phyloP scores from a whole-genome alignment of 2,113 vertebrate species.

The Oxyura jamaicensis region DNA sequence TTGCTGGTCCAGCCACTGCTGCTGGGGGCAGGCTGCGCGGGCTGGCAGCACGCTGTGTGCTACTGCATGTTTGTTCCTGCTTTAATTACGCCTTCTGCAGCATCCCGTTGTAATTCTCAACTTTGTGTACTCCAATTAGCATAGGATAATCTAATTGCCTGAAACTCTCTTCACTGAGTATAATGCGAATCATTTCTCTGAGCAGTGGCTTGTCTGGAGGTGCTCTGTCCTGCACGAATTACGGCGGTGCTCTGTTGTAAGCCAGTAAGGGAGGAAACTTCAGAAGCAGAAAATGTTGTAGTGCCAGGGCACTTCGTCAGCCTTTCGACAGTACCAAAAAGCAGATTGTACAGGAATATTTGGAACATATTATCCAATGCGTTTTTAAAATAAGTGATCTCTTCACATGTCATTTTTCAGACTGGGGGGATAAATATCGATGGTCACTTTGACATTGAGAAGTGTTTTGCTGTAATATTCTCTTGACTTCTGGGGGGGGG shows the following conservation, averaged over 20 bases:
- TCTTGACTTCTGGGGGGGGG: background rate
- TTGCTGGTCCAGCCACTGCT: background rate
- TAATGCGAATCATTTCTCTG: background rate
- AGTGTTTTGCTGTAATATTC: background rate
- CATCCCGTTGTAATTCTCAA: background rate
- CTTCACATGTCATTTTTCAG: background rate
- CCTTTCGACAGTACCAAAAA: background rate
- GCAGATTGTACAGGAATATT: background rate
- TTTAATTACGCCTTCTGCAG: constrained; percentile 9
- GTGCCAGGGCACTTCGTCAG: background rate
- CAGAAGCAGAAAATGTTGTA: background rate
- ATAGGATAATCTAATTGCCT: background rate
- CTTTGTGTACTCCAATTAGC: background rate
- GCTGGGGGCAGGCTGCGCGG: background rate
- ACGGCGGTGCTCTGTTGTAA: background rate
- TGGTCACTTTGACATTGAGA: rapidly evolving
- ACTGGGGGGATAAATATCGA: background rate
- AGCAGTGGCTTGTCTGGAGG: background rate
- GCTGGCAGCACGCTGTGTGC: background rate
- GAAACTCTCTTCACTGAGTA: background rate
- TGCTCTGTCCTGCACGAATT: background rate
- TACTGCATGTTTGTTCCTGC: background rate
- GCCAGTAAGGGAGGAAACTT: background rate
- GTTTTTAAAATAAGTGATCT: background rate
- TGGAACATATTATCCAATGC: background rate